Percentiles rank a stretch among this genome's conserved stretches.
phyloP scores from a whole-genome alignment of 2,888 invertebrate species.

The Parnassius smintheus region DNA sequence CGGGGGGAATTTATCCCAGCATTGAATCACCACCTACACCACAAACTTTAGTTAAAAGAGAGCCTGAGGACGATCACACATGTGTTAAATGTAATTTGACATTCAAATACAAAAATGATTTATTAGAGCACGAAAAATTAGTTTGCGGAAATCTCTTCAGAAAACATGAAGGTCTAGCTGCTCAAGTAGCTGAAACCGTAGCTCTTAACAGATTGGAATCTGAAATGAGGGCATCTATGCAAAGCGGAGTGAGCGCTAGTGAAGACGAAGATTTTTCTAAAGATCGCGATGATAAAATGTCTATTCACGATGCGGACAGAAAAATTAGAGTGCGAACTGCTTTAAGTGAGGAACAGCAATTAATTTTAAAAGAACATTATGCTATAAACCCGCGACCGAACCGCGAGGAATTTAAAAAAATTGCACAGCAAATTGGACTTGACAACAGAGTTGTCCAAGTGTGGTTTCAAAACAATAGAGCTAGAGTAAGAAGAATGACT shows the following conservation, averaged over 20 bases:
- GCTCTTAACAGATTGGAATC: slow-evolving; percentile 77
- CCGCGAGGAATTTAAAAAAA: slow-evolving; percentile 94
- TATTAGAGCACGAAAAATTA: slow-evolving; percentile 87
- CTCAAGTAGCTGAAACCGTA: slow-evolving; percentile 86
- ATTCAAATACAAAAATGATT: slow-evolving; percentile 81
- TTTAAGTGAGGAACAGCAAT: slow-evolving; percentile 96
- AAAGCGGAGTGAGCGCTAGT: slow-evolving; percentile 79
- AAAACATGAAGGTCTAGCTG: slow-evolving; percentile 88
- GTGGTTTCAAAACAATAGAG: slow-evolving; percentile 98
- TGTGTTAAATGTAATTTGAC: slow-evolving; percentile 82
- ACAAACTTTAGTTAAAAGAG: slow-evolving; percentile 58
- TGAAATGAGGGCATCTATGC: slow-evolving; percentile 73
- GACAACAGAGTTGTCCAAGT: slow-evolving; percentile 93
- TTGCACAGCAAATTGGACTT: slow-evolving; percentile 89
- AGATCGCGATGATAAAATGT: slow-evolving; percentile 77
- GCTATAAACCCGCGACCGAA: slow-evolving; percentile 95
- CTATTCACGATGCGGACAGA: slow-evolving; percentile 83
- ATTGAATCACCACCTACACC: slow-evolving; percentile 55
- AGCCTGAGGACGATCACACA: slow-evolving; percentile 65
- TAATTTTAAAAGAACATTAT: slow-evolving; percentile 93
- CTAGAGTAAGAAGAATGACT: slow-evolving; percentile 89
- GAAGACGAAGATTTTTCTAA: slow-evolving; percentile 82
- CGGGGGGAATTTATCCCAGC: slow-evolving; percentile 61
- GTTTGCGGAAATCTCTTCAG: slow-evolving; percentile 79
- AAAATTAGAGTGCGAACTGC: slow-evolving; percentile 96